Base-by-base conservation (phyloP, 2,888 invertebrate genomes). In the Pogonocherus hispidulus region DNA sequence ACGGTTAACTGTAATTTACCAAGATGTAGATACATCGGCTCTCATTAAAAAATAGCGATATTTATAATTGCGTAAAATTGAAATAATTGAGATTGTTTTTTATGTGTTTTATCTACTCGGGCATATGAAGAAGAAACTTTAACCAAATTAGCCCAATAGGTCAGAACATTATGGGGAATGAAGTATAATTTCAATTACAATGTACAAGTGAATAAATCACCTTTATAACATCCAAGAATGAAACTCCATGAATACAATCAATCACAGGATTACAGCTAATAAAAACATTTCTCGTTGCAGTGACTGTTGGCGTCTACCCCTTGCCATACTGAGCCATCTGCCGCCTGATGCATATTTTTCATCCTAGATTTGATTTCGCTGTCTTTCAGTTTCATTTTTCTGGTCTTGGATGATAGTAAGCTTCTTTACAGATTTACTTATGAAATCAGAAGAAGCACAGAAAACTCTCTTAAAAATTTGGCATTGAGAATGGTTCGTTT, bases 231-330 rank as follows among this genome's bases (percentile, higher is more conserved):
- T 60, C 44, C 55, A 54, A 67, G 66, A 70, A 67, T 70, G 63
- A 62, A 71, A 60, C 78, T 78, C 74, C 78, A 74, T 80, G 83
- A 82, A 83, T 81, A 83, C 84, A 83, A 85, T 86, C 85, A 86
- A 86, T 86, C 86, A 86, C 84, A 66, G 83, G 85, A 86, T 86
- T 86, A 85, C 83, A 83, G 84, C 84, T 85, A 85, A 85, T 85
- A 85, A 85, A 85, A 85, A 84, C 84, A 83, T 85, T 85, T 84
- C 82, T 83, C 84, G 81, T 83, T 83, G 82, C 83, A 83, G 80
- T 73, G 68, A 70, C 79, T 80, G 81, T 80, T 79, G 81, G 80
- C 79, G 76, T 80, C 82, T 82, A 81, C 83, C 82, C 82, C 81
- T 82, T 81, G 81, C 81, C 80, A 80, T 81, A 80, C 78, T 52